Evolutionary conservation across 1,140 invertebrate genomes (phyloP).

Genomic region (Akabosia matsudoensis): DNA sequence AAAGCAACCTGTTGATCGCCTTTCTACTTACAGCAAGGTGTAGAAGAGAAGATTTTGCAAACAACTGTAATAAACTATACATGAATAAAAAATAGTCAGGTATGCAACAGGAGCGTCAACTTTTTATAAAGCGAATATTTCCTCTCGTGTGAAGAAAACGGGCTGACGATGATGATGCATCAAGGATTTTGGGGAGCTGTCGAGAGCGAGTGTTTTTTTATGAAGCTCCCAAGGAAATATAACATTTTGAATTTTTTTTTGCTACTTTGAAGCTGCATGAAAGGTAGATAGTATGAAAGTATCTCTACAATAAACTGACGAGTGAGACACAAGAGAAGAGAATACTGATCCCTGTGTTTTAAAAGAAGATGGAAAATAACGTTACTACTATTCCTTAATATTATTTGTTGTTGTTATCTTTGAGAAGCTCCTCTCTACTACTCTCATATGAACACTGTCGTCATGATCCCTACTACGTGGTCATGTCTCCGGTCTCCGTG

Average conservation of each 20-base stretch:
- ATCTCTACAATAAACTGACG: too few relatives aligned
- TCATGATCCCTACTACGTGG: neutral
- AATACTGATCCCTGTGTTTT: neutral
- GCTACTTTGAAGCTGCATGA: neutral
- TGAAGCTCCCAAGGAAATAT: neutral
- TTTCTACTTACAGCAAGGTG: neutral
- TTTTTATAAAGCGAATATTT: neutral
- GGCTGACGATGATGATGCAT: neutral
- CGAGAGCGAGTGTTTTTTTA: too few relatives aligned
- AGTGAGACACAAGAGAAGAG: neutral
- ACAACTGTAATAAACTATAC: neutral
- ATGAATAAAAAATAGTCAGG: neutral
- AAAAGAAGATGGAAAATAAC: neutral
- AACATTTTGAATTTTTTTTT: neutral
- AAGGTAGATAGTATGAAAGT: neutral
- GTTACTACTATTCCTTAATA: neutral
- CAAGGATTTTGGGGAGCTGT: neutral
- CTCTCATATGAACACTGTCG: neutral
- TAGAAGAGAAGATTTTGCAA: neutral
- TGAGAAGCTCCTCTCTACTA: neutral
- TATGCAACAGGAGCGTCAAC: neutral
- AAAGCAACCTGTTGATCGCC: neutral
- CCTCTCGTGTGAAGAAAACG: neutral
- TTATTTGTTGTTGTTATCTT: conserved; percentile 8
- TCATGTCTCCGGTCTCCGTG: neutral